Evolutionary conservation across 1,140 invertebrate species (phyloP), one percentile per base, ranked within the genome.

Genomic region (Neotoxoptera formosana): DNA sequence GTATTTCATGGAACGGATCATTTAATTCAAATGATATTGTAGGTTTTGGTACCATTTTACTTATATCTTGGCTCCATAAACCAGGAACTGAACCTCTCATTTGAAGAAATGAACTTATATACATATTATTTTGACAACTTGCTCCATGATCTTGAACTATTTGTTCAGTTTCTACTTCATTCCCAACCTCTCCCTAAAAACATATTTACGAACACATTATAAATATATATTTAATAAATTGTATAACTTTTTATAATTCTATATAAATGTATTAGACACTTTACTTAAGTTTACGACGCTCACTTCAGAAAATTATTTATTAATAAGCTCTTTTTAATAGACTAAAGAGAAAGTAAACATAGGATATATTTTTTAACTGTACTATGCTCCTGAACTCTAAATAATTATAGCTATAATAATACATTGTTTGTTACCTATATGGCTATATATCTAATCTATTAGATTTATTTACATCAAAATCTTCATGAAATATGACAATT

Each of bases 161-260:
- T 96, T 99, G 99, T 95, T 99, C 99, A 0, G 99, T 99, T 96
- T 99, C 99, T 21, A 99, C 99, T 96, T 99, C 99, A 96, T 99
- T 99, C 1, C 99, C 99, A 14, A 99, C 99, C 96, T 99, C 98
- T 84, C 99, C 99, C 96, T 97, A 94, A 94, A 92, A 47, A 67
- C 45, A 60, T 30, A 60, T 41, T 41, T 6, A 91, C 36, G 36
- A 36, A 17, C 25, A n/a, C 14, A n/a, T 20, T 17, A 76, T n/a
- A 4, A 76, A n/a, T 76, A 4, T n/a, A 67, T 41, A 6, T 3
- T 14, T 67, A 67, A 67, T 7, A 67, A 25, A 67, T 67, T 67
- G 3, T n/a, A 67, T 67, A 67, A 67, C 30, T 67, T 67, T 30
- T 6, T 60, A 60, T 60, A 30, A 7, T 60, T 60, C 2, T 21